These are phyloP conservation scores for Lepidochitona cinerea DNA, from an alignment of 2,888 invertebrate genomes.

Conservation along the genomic window DNA sequence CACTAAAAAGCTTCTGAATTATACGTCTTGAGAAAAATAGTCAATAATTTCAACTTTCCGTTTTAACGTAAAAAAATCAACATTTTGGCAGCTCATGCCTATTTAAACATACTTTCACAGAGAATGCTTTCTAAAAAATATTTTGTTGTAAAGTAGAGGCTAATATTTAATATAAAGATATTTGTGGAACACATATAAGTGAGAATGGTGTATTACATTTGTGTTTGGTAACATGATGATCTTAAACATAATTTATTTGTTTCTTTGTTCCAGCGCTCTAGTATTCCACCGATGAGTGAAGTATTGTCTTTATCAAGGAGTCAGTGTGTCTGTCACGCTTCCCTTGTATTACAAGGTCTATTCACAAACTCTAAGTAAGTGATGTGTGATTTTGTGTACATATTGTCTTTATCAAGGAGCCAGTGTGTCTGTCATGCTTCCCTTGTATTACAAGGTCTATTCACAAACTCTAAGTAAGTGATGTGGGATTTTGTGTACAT, in stretches of 20 bases:
- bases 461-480: slow-evolving; percentile 36
- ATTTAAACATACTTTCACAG: no score
- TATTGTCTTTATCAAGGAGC: slow-evolving; percentile 75
- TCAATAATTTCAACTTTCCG: no score
- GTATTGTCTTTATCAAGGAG: slow-evolving; percentile 75
- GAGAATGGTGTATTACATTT: no score
- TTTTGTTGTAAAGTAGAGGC: no score
- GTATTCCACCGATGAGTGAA: slow-evolving; percentile 81
- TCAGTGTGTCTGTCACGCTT: slow-evolving; percentile 77
- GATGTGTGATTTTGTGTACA: slow-evolving; percentile 79
- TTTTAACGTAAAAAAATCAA: no score
- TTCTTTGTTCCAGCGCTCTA: slow-evolving; percentile 75
- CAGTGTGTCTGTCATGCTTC: slow-evolving; percentile 78
- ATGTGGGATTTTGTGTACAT: no score
- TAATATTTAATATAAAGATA: no score
- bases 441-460: slow-evolving; percentile 75
- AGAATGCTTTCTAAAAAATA: no score
- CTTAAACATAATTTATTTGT: background rate
- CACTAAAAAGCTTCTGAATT: no score
- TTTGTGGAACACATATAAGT: no score
- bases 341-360: slow-evolving; percentile 75
- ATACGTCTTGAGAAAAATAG: no score
- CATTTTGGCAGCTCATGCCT: no score
- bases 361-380: slow-evolving; percentile 39
- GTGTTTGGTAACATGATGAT: background rate